phyloP scores from a whole-genome alignment of 2,888 invertebrate species.

The Venustoraphidia nigricollis region DNA sequence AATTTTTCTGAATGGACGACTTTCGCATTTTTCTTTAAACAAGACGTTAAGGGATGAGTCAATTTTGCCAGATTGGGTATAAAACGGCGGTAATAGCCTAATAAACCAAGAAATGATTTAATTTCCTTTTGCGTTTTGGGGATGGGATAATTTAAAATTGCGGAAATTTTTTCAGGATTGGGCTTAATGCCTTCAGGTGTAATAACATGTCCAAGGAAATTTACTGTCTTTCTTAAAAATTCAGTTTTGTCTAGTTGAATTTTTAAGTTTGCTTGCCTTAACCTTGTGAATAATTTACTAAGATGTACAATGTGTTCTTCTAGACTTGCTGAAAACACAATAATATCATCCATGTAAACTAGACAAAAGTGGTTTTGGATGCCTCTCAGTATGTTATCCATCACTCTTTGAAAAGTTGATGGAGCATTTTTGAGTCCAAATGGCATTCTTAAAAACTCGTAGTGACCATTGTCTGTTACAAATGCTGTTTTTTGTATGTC shows the following conservation, averaged over 20 bases:
- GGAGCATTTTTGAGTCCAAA: constrained; percentile 10
- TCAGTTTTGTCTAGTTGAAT: constrained; percentile 21
- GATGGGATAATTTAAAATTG: constrained; percentile 15
- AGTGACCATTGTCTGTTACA: constrained; percentile 15
- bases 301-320: constrained; percentile 18
- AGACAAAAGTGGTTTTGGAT: constrained; percentile 9
- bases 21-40: constrained; percentile 10
- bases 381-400: constrained; percentile 7
- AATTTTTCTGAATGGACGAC: constrained; percentile 5
- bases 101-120: constrained; percentile 12
- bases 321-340: constrained; percentile 14
- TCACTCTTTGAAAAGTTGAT: constrained; percentile 5
- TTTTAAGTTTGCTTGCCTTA: constrained; percentile 14
- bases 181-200: constrained; percentile 21
- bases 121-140: constrained; percentile 18
- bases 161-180: constrained; percentile 18
- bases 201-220: constrained; percentile 22
- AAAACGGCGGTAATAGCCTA: constrained; percentile 10
- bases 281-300: constrained; percentile 15
- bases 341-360: constrained; percentile 17
- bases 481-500: constrained; percentile 19
- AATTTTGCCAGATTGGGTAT: constrained; percentile 12
- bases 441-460: constrained; percentile 16
- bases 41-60: constrained; percentile 11
- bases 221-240: constrained; percentile 20